Conservation (phyloP, 1,140 invertebrate genomes). For the Anagrus nilaparvatae region DNA sequence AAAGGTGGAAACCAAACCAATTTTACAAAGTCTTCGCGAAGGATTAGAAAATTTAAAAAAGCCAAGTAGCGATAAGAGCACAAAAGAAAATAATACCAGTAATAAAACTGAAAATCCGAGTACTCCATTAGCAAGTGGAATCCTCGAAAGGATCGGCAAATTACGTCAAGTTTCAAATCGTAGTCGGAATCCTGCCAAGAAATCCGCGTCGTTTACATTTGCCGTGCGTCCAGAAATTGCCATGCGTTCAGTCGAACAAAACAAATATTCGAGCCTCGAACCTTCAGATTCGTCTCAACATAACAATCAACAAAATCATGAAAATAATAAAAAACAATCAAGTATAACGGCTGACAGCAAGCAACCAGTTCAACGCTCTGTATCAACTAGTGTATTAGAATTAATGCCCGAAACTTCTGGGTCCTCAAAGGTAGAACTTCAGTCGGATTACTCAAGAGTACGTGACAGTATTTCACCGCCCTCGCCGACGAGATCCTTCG, state of each 20-base stretch:
- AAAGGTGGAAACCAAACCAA: constrained; percentile 34
- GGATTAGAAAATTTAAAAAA: constrained; percentile 37
- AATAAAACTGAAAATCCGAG: too few relatives aligned
- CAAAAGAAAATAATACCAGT: constrained; percentile 29
- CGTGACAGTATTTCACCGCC: constrained; percentile 34
- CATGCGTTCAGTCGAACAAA: constrained; percentile 33
- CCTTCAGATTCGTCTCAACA: constrained; percentile 24
- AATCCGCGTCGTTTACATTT: constrained; percentile 39
- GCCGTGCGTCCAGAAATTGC: constrained; percentile 35
- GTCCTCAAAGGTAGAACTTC: not conserved
- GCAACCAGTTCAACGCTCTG: constrained; percentile 35
- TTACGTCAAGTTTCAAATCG: constrained; percentile 28
- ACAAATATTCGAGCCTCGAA: constrained; percentile 37
- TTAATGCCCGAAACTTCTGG: constrained; percentile 29
- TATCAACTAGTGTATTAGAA: constrained; percentile 37
- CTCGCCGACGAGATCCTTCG: constrained; percentile 23
- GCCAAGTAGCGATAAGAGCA: constrained; percentile 22
- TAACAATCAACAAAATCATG: constrained; percentile 23
- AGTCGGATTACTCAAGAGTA: constrained; percentile 23
- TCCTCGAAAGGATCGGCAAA: constrained; percentile 35
- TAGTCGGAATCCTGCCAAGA: constrained; percentile 36
- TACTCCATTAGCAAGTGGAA: constrained; percentile 14
- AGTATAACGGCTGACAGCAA: constrained; percentile 21
- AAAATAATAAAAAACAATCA: too few relatives aligned
- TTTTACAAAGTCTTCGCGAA: constrained; percentile 34